These are phyloP conservation scores for Seriola rivoliana DNA, from an alignment of 2,113 vertebrate species.

Conservation along the genomic window DNA sequence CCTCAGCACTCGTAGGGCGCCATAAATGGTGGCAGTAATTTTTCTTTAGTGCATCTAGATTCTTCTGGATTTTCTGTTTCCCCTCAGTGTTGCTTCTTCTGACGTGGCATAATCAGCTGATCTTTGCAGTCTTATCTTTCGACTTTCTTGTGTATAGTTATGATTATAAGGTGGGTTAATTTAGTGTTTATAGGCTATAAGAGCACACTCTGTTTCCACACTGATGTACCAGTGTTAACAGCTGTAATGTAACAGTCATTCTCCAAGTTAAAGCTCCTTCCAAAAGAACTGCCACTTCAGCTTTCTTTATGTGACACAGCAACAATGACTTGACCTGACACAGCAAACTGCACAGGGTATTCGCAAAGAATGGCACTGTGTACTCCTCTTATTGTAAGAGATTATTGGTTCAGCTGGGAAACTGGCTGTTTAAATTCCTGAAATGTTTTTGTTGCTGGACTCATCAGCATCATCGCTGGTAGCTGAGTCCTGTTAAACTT, in stretches of 20 bases:
- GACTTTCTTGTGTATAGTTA: not conserved
- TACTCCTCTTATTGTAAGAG: slow-evolving; percentile 36
- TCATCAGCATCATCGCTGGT: slow-evolving; percentile 14
- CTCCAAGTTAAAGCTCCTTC: slow-evolving; percentile 8
- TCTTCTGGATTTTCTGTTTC: slow-evolving; percentile 28
- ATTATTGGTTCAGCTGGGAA: slow-evolving; percentile 68
- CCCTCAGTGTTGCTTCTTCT: slow-evolving; percentile 22
- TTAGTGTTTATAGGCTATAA: not conserved
- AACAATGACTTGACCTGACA: slow-evolving; percentile 45
- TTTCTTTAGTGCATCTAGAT: slow-evolving; percentile 7
- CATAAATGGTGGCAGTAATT: slow-evolving; percentile 23
- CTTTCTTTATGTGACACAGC: slow-evolving; percentile 27
- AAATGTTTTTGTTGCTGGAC: slow-evolving; percentile 44
- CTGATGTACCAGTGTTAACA: not conserved
- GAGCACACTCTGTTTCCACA: not conserved
- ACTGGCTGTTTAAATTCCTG: slow-evolving; percentile 67
- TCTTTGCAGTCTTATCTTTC: not conserved
- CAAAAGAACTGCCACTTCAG: not conserved
- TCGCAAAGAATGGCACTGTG: slow-evolving; percentile 24
- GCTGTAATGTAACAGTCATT: not conserved
- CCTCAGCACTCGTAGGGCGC: slow-evolving; percentile 21
- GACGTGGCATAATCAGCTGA: not conserved
- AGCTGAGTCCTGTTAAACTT: not conserved
- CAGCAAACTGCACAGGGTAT: slow-evolving; percentile 30
- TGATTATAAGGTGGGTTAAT: not conserved